A percentile compares a stretch with the other conserved stretches of the same genome.
Evolutionary conservation across 1,140 invertebrate genomes (phyloP).

Genomic region (Aporrectodea caliginosa): DNA sequence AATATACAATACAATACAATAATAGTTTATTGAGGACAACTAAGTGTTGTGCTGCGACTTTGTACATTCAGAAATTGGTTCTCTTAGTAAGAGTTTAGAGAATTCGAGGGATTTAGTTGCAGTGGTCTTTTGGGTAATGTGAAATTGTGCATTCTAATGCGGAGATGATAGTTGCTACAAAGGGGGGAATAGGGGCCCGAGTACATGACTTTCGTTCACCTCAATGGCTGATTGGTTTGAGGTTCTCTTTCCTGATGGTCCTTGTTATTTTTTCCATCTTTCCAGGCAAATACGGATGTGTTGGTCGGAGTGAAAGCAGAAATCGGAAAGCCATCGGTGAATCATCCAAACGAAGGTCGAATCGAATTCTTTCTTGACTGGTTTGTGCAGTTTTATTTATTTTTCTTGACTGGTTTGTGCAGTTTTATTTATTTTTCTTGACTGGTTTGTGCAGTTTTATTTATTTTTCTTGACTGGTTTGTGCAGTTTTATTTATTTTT

Average conservation of each 20-base stretch:
- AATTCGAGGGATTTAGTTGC: no score
- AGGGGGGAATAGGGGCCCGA: no score
- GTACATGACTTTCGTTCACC: background rate
- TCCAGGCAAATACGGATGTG: constrained; percentile 80
- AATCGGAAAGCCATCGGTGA: constrained; percentile 71
- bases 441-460: no score
- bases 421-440: no score
- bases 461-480: no score
- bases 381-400: no score
- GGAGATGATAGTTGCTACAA: background rate
- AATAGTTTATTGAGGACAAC: background rate
- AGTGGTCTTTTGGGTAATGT: no score
- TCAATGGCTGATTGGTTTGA: background rate
- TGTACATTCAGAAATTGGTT: background rate
- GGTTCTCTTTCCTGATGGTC: background rate
- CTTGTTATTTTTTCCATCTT: constrained; percentile 13
- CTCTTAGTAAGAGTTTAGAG: no score
- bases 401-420: no score
- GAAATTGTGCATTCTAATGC: background rate
- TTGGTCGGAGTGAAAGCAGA: constrained; percentile 89
- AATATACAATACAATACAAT: no score
- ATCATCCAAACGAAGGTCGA: constrained; percentile 74
- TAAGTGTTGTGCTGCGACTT: background rate
- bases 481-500: no score
- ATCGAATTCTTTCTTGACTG: constrained; percentile 94